Evolutionary conservation across 2,797 vertebrate species (phyloP).

Genomic region (Crocodylus rhombifer): DNA sequence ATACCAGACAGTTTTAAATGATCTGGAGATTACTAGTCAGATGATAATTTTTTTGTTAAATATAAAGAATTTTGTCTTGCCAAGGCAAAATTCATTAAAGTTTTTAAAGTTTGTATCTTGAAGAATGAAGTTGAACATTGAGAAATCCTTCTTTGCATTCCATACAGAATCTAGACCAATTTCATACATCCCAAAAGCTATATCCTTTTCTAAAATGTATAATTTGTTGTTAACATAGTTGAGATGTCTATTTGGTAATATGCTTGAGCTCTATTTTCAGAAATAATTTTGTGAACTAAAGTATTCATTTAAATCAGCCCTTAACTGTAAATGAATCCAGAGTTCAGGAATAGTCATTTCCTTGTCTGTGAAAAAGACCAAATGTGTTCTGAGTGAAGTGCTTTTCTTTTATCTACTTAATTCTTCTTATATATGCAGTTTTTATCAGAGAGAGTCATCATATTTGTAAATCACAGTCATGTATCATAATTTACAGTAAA

Average conservation of each 20-base stretch:
- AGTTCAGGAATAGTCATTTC: neutral
- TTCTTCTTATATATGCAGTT: neutral
- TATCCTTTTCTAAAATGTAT: neutral
- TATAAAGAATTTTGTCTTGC: too few species aligned
- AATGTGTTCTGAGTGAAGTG: neutral
- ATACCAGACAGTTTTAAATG: neutral
- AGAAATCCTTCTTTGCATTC: neutral
- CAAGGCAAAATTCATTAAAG: neutral
- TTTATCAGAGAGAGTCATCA: neutral
- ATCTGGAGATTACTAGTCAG: neutral
- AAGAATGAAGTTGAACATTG: neutral
- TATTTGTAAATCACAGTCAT: neutral
- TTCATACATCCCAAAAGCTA: neutral
- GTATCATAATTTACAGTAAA: accelerated
- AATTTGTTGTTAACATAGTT: neutral
- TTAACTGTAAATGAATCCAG: accelerated
- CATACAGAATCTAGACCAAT: neutral
- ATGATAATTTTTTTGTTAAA: too few species aligned
- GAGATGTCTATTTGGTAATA: too few species aligned
- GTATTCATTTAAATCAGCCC: too few species aligned
- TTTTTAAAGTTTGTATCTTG: neutral
- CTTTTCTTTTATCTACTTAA: neutral
- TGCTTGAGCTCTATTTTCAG: too few species aligned
- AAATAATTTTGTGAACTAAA: too few species aligned
- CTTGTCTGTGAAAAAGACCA: neutral